A percentile compares a stretch with the other conserved stretches of the same genome.
Conservation (phyloP, 2,888 invertebrate genomes). For the Melitaea athalia region DNA sequence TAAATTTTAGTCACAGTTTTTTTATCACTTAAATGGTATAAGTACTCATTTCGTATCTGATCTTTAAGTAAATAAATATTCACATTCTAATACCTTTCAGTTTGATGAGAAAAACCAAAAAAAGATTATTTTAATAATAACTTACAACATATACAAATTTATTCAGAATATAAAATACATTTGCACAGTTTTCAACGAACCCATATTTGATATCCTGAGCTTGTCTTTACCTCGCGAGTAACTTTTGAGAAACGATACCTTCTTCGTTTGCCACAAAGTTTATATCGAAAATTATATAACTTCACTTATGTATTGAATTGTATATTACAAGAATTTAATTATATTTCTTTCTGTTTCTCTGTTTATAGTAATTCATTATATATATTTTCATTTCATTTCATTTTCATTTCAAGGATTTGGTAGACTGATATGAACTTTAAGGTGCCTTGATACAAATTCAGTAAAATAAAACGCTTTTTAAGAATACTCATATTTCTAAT, state of each 20-base stretch:
- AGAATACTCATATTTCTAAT: too few species aligned
- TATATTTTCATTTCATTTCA: too few species aligned
- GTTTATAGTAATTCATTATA: too few species aligned
- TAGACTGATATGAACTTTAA: too few species aligned
- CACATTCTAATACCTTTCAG: not conserved
- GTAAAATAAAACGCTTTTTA: too few species aligned
- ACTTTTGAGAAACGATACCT: constrained; percentile 3
- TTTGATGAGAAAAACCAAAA: not conserved
- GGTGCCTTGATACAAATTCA: too few species aligned
- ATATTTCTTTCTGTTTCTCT: not conserved
- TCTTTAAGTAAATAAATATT: not conserved
- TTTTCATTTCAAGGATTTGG: too few species aligned
- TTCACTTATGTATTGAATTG: not conserved
- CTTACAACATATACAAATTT: not conserved
- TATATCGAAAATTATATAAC: constrained; percentile 1
- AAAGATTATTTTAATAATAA: not conserved
- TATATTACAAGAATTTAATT: not conserved
- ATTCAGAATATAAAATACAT: not conserved
- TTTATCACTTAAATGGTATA: too few species aligned
- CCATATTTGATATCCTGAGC: constrained; percentile 3
- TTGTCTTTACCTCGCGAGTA: constrained; percentile 2
- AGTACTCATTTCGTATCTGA: too few species aligned
- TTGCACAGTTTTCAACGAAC: not conserved
- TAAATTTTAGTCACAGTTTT: too few species aligned
- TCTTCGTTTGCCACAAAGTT: not conserved